These are phyloP conservation scores for Mormoops blainvillei DNA, from an alignment of 2,113 vertebrate species.

Conservation along the genomic window DNA sequence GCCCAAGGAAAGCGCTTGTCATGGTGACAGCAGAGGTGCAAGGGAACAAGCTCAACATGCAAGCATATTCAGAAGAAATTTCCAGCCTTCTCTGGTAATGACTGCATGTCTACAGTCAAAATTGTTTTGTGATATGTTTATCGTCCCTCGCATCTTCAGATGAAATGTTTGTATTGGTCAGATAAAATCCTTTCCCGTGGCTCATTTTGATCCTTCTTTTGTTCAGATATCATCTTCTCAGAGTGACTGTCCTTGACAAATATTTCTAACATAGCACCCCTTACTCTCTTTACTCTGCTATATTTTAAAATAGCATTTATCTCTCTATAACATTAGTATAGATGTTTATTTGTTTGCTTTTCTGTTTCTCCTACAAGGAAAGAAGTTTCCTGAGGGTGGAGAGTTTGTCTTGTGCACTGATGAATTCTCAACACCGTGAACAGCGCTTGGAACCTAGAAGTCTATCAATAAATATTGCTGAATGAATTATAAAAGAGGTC, in stretches of 20 bases:
- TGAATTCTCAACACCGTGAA: not conserved
- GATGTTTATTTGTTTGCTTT: not conserved
- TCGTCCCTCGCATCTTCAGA: not conserved
- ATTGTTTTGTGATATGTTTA: not conserved
- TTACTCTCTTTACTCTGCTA: not conserved
- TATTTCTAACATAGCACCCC: not conserved
- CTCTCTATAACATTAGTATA: not conserved
- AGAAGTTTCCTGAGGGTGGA: not conserved
- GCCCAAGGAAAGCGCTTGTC: not conserved
- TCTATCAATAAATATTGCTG: not conserved
- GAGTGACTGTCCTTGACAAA: not conserved
- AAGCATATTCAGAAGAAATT: not conserved
- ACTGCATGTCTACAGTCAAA: rapidly evolving
- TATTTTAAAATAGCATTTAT: not conserved
- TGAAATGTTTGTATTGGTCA: not conserved
- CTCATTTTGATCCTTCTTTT: not conserved
- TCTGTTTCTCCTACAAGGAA: not conserved
- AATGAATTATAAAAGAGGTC: not conserved
- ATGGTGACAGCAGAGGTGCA: not conserved
- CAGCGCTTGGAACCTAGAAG: not conserved
- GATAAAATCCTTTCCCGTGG: not conserved
- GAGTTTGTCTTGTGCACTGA: not conserved
- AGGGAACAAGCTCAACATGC: not conserved
- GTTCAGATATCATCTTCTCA: not conserved
- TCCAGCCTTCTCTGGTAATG: not conserved